Conservation (phyloP, 2,113 vertebrate genomes). For the Elgaria multicarinata region DNA sequence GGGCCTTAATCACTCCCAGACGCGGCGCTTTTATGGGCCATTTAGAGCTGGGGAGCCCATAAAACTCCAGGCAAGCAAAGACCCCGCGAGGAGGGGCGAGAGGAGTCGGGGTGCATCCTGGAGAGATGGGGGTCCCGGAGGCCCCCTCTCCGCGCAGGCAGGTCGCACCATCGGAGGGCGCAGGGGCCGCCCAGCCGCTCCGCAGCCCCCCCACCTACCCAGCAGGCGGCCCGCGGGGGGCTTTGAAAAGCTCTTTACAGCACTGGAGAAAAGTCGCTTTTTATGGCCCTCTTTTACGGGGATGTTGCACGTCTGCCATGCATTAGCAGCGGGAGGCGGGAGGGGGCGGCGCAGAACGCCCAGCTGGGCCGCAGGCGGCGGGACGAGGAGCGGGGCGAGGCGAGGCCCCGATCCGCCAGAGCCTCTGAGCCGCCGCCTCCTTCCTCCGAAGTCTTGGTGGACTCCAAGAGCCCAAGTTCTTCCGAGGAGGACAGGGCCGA, state of each 20-base stretch:
- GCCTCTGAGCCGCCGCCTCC: neutral
- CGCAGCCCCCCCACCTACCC: neutral
- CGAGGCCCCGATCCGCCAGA: neutral
- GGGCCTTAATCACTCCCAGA: constrained; percentile 69
- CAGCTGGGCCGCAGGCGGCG: constrained; percentile 24
- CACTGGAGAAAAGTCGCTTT: neutral
- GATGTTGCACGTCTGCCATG: constrained; percentile 22
- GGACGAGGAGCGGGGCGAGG: neutral
- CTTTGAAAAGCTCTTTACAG: constrained; percentile 28
- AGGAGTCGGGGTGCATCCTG: neutral
- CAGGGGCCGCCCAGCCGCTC: no score
- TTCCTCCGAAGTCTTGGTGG: no score
- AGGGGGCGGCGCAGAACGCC: neutral
- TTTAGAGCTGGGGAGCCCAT: constrained; percentile 64
- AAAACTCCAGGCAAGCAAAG: constrained; percentile 54
- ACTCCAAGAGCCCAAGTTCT: no score
- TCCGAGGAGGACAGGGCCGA: neutral
- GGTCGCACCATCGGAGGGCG: no score
- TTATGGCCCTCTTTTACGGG: constrained; percentile 18
- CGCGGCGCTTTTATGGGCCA: constrained; percentile 53
- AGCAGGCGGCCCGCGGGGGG: neutral
- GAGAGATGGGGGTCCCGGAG: neutral
- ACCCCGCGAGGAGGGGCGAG: constrained; percentile 11
- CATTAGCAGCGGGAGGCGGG: constrained; percentile 1
- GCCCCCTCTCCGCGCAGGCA: neutral